Conservation (phyloP, 2,113 vertebrate species). For the Plestiodon gilberti region DNA sequence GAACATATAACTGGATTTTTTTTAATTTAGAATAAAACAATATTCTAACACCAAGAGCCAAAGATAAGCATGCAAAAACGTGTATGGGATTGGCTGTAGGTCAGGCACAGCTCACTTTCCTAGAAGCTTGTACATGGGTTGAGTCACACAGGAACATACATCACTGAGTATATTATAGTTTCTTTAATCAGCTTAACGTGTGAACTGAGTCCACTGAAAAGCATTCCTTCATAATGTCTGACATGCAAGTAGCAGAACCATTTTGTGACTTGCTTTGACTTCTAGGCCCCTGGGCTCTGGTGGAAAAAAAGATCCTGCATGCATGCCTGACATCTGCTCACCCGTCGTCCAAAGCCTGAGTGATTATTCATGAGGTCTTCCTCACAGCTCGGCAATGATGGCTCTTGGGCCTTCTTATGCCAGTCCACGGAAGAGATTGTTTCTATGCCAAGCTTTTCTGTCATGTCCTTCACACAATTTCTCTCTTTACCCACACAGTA, state of each 20-base stretch:
- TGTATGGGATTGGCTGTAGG: not conserved
- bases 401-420: constrained; percentile 40
- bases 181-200: not conserved
- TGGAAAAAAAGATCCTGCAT: not conserved
- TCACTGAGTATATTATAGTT: not conserved
- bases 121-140: not conserved
- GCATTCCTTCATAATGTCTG: not conserved
- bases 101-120: not conserved
- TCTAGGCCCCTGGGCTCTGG: too few species aligned
- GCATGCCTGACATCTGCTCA: not conserved
- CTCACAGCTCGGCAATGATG: constrained; percentile 12
- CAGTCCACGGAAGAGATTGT: constrained; percentile 21
- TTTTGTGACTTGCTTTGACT: not conserved
- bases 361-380: not conserved
- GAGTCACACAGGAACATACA: not conserved
- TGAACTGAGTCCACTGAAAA: not conserved
- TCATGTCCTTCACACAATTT: not conserved
- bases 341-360: not conserved
- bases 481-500: constrained; percentile 28
- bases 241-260: not conserved
- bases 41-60: too few species aligned
- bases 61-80: too few species aligned
- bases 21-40: too few species aligned
- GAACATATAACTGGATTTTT: not conserved
- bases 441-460: constrained; percentile 8